Percentiles rank a stretch among this genome's conserved stretches.
These are phyloP conservation scores for Monochamus alternatus DNA, from an alignment of 2,888 invertebrate species.

Conservation along the genomic window DNA sequence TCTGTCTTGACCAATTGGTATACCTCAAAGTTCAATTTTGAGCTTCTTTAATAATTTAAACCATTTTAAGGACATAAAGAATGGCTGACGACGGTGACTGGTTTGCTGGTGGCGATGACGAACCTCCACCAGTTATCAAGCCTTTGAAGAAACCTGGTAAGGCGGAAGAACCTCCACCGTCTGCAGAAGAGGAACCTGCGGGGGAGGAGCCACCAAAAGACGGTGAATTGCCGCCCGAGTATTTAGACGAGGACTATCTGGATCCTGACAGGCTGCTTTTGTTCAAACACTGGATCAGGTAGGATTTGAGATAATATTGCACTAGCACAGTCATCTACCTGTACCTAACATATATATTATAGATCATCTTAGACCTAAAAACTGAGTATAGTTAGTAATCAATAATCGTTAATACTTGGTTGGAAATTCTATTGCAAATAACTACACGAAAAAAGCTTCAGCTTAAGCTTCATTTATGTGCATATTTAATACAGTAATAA, in stretches of 20 bases:
- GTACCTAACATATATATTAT: too few species aligned
- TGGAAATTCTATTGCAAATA: too few species aligned
- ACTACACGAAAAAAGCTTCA: too few species aligned
- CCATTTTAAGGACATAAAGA: constrained; percentile 8
- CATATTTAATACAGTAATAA: too few species aligned
- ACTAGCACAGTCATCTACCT: too few species aligned
- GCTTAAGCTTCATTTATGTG: too few species aligned
- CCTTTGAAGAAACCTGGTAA: constrained; percentile 41
- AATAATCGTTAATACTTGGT: too few species aligned
- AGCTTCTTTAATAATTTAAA: background rate
- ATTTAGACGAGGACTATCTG: constrained; percentile 67
- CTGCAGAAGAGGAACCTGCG: constrained; percentile 45
- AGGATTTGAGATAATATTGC: constrained; percentile 46
- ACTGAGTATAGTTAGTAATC: too few species aligned
- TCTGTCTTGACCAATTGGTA: too few species aligned
- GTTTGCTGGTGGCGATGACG: constrained; percentile 54
- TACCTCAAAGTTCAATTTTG: too few species aligned
- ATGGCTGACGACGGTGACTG: constrained; percentile 55
- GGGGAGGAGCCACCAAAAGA: constrained; percentile 62
- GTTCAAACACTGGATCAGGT: constrained; percentile 89
- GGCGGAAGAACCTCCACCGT: constrained; percentile 50
- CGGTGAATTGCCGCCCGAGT: constrained; percentile 57
- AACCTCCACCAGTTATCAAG: constrained; percentile 42
- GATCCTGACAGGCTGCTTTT: constrained; percentile 80
- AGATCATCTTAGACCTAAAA: too few species aligned